These are phyloP conservation scores for Serrognathus titanus DNA, from an alignment of 2,888 invertebrate genomes.

Conservation along the genomic window DNA sequence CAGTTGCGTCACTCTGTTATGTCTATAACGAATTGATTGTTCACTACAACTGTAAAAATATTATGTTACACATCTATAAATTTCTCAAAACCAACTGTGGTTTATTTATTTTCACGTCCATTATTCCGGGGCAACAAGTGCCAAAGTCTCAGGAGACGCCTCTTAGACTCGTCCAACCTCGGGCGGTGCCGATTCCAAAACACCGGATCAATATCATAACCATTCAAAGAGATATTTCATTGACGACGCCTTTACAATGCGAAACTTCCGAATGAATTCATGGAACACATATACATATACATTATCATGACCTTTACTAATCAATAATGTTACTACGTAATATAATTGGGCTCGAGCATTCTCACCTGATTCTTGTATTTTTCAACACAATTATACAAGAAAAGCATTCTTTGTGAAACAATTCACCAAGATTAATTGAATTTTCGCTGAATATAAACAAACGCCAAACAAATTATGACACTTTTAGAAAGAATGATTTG, in stretches of 20 bases:
- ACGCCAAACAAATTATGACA: no score
- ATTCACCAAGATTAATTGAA: no score
- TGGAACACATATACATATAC: slow-evolving; percentile 6
- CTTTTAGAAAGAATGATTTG: no score
- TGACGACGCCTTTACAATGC: slow-evolving; percentile 13
- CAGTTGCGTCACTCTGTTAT: slow-evolving; percentile 40
- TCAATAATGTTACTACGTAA: neutral
- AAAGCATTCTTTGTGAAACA: no score
- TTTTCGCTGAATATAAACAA: no score
- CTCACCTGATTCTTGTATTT: no score
- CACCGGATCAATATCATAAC: slow-evolving; percentile 35
- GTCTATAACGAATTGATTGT: slow-evolving; percentile 35
- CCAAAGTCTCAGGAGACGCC: slow-evolving; percentile 20
- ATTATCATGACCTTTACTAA: neutral
- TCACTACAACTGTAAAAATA: slow-evolving; percentile 25
- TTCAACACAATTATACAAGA: no score
- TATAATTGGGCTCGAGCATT: no score
- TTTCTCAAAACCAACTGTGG: neutral
- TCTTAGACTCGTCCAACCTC: slow-evolving; percentile 29
- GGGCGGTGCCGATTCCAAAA: slow-evolving; percentile 28
- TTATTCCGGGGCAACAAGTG: slow-evolving; percentile 31
- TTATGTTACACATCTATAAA: slow-evolving; percentile 17
- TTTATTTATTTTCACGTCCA: slow-evolving; percentile 1
- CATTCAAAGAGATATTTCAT: slow-evolving; percentile 30
- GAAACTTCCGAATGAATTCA: slow-evolving; percentile 12